Evolutionary conservation across 2,113 vertebrate species (phyloP), one percentile per base, ranked within the genome.

Genomic region (Sylvietta virens): DNA sequence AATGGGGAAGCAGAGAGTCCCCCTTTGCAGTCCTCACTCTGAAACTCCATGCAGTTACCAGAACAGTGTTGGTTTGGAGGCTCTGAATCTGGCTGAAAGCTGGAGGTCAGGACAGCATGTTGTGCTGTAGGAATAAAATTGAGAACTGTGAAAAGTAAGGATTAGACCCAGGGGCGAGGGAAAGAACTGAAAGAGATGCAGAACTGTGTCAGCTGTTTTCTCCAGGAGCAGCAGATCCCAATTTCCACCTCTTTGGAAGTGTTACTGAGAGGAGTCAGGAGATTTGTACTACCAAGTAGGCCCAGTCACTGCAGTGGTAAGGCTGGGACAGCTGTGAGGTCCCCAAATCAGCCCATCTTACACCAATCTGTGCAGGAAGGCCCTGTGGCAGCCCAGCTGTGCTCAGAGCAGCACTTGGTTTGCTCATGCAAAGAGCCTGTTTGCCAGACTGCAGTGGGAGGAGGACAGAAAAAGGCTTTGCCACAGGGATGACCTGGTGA

Each of bases 1-100:
- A 1, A 2, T 7, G n/a, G 31, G 56, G n/a, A 70, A 71, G 31
- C 47, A 51, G 14, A 28, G 11, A 47, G 44, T 88, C 10, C 9
- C 6, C 24, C 47, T 67, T 91, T 40, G 11, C 24, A 57, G 15
- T 5, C 16, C 33, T 10, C 13, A 9, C 79, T 87, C 24, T 19
- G 10, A 69, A 57, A 54, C 23, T 51, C n/a, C 8, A 0, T 61
- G 24, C 42, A 27, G 14, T 30, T 78, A n/a, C 18, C 10, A 0
- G 47, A 61, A 33, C 50, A 6, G 15, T 37, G 19, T 44, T 81
- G 72, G 45, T 50, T 71, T 93, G 15, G 9, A 40, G 50, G 10
- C 39, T 66, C 23, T 73, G n/a, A 50, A 30, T 62, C 54, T 81
- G 31, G 13, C 61, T 90, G 42, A 67, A 87, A 81, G 70, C 65